phyloP scores from a whole-genome alignment of 2,797 vertebrate species.

The Muscicapa comitata region DNA sequence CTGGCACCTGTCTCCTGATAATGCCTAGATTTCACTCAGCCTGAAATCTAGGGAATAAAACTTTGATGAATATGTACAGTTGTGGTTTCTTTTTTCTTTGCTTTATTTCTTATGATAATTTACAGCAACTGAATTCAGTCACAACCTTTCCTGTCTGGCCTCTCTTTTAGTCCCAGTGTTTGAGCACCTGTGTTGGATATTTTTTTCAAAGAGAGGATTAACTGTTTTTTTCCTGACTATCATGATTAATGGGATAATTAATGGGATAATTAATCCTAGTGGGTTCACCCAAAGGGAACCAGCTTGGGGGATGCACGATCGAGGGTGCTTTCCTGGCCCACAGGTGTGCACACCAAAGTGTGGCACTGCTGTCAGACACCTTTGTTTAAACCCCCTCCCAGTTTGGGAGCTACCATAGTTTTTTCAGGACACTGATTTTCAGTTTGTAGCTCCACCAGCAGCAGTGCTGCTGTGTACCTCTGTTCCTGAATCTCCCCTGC shows the following conservation, averaged over 20 bases:
- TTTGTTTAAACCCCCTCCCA: background rate
- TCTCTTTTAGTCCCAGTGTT: background rate
- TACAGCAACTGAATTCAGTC: background rate
- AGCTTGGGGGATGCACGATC: rapidly evolving
- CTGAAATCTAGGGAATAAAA: background rate
- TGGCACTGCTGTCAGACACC: background rate
- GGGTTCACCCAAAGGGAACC: rapidly evolving
- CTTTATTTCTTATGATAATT: background rate
- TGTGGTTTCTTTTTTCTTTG: background rate
- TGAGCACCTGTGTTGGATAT: background rate
- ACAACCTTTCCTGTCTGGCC: background rate
- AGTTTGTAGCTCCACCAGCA: background rate
- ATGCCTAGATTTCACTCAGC: background rate
- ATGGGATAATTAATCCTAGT: background rate
- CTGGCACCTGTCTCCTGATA: background rate
- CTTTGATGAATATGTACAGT: background rate
- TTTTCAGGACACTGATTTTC: background rate
- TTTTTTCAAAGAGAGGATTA: background rate
- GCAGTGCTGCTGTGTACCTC: background rate
- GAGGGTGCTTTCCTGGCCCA: background rate
- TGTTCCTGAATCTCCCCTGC: background rate
- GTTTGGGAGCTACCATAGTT: background rate
- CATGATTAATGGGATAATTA: background rate
- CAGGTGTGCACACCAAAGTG: background rate
- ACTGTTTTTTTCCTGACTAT: background rate